phyloP scores from a whole-genome alignment of 1,140 invertebrate genomes.

The Uloborus diversus region DNA sequence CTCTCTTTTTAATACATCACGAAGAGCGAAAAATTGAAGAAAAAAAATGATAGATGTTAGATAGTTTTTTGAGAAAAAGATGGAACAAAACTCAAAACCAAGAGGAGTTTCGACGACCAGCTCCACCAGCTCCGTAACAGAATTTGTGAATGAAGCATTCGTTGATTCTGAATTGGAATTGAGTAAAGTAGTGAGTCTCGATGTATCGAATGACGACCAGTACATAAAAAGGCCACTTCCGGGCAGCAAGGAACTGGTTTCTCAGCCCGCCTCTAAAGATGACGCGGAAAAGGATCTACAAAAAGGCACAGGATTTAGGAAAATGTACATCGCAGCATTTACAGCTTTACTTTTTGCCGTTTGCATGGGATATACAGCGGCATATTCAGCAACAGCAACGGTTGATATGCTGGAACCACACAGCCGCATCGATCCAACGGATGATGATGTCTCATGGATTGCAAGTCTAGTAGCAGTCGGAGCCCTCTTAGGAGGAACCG shows the following conservation, averaged over 20 bases:
- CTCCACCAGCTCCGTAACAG: slow-evolving; percentile 22
- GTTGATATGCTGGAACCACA: not conserved
- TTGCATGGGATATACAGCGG: slow-evolving; percentile 32
- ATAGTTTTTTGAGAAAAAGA: no score
- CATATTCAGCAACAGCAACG: slow-evolving; percentile 34
- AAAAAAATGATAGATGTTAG: no score
- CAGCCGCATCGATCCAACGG: not conserved
- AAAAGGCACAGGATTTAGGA: not conserved
- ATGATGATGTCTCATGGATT: slow-evolving; percentile 43
- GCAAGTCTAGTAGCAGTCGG: slow-evolving; percentile 57
- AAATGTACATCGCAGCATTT: slow-evolving; percentile 38
- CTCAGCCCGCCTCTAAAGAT: no score
- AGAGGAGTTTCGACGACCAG: slow-evolving; percentile 12
- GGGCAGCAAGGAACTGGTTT: not conserved
- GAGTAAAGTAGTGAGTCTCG: slow-evolving; percentile 3
- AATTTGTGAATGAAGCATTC: slow-evolving; percentile 35
- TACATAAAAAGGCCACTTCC: slow-evolving; percentile 10
- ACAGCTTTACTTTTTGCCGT: slow-evolving; percentile 31
- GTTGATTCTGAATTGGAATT: slow-evolving; percentile 11
- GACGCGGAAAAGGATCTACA: not conserved
- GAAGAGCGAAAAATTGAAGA: no score
- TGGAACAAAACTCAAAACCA: no score
- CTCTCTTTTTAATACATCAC: no score
- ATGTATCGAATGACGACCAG: not conserved
- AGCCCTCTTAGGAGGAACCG: slow-evolving; percentile 56